Percentiles rank a stretch among this genome's conserved stretches.
phyloP scores from a whole-genome alignment of 2,113 vertebrate species.

The Cebus imitator region DNA sequence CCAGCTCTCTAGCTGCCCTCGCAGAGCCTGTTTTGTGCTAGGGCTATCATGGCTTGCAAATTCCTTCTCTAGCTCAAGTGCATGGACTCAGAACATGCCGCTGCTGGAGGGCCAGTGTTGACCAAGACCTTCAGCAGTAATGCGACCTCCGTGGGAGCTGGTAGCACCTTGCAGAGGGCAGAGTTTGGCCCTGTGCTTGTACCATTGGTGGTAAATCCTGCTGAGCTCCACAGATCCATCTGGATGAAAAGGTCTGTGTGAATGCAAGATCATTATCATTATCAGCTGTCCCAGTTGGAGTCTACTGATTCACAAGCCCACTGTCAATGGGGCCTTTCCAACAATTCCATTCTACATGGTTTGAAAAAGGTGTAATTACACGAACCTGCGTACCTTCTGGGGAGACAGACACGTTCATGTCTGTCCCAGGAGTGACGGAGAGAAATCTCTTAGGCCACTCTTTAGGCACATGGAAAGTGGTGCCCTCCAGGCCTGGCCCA shows the following conservation, averaged over 20 bases:
- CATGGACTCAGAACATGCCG: background rate
- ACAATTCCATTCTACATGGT: background rate
- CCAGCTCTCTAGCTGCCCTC: background rate
- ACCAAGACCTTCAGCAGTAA: background rate
- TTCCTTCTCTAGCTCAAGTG: background rate
- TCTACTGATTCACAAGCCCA: background rate
- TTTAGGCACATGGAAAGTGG: background rate
- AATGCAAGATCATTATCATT: slow-evolving; percentile 56
- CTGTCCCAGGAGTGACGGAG: background rate
- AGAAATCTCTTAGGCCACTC: background rate
- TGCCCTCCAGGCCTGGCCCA: background rate
- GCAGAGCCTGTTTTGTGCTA: background rate
- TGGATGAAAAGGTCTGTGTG: slow-evolving; percentile 52
- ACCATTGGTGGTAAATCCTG: slow-evolving; percentile 55
- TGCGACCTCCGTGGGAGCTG: background rate
- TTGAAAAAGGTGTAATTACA: slow-evolving; percentile 42
- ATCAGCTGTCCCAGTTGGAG: slow-evolving; percentile 52
- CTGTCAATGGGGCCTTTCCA: slow-evolving; percentile 52
- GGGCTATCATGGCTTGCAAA: background rate
- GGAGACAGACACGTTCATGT: background rate
- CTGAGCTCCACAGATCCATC: slow-evolving; percentile 49
- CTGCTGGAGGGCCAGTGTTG: background rate
- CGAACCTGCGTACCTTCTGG: background rate
- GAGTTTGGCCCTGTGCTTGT: slow-evolving; percentile 30
- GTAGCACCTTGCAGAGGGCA: background rate